Conservation (phyloP, 2,888 invertebrate species). For the Tetanocera ferruginea region DNA sequence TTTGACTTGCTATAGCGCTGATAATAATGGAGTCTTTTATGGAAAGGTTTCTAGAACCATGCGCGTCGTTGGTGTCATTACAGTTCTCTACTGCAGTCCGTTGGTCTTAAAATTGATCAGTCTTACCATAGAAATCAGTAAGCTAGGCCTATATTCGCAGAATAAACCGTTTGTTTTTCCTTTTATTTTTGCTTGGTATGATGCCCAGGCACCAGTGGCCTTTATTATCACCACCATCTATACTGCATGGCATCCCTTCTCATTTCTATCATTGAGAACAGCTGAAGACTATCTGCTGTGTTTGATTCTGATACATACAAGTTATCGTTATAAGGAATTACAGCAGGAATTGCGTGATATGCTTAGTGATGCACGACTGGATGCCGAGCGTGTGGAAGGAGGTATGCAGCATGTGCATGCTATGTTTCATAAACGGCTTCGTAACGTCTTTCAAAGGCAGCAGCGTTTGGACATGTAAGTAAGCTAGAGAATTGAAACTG, state of each 20-base stretch:
- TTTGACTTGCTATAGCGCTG: slow-evolving; percentile 31
- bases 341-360: slow-evolving; percentile 27
- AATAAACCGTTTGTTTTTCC: slow-evolving; percentile 49
- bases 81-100: slow-evolving; percentile 41
- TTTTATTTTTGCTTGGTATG: slow-evolving; percentile 47
- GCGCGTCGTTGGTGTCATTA: slow-evolving; percentile 39
- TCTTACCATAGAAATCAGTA: slow-evolving; percentile 6
- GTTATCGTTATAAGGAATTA: slow-evolving; percentile 42
- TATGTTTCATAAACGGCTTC: slow-evolving; percentile 34
- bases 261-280: slow-evolving; percentile 17
- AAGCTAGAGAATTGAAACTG: no score
- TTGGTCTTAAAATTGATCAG: slow-evolving; percentile 34
- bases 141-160: slow-evolving; percentile 31
- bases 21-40: slow-evolving; percentile 38
- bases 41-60: slow-evolving; percentile 23
- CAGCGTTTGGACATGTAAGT: slow-evolving; percentile 40
- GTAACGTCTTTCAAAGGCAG: slow-evolving; percentile 32
- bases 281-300: slow-evolving; percentile 43
- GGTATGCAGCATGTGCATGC: slow-evolving; percentile 31
- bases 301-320: slow-evolving; percentile 40
- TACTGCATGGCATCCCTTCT: slow-evolving; percentile 34
- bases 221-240: slow-evolving; percentile 41
- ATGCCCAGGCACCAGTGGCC: slow-evolving; percentile 46
- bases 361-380: slow-evolving; percentile 1
- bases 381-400: neutral